These are phyloP conservation scores for Porites lutea DNA, from an alignment of 64 coral and sea anemone species.

Conservation along the genomic window DNA sequence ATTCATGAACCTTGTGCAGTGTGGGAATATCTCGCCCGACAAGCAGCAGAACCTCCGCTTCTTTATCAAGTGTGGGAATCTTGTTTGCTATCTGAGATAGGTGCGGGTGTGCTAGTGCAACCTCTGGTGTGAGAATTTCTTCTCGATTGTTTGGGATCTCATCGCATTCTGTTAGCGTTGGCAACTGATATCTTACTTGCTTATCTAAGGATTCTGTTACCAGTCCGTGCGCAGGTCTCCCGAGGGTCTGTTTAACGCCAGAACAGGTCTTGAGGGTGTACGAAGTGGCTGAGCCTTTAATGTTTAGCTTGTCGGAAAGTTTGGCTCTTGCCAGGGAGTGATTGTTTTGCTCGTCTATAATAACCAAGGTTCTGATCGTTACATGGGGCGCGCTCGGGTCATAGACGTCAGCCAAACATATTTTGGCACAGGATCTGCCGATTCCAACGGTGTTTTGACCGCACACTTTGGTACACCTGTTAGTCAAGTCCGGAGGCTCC, in stretches of 20 bases:
- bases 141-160: background rate
- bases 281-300: slow-evolving; percentile 9
- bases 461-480: background rate
- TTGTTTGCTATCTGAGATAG: background rate
- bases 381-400: background rate
- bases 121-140: slow-evolving; percentile 23
- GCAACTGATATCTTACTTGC: background rate
- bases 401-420: background rate
- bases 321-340: slow-evolving; percentile 11
- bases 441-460: background rate
- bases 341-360: slow-evolving; percentile 44
- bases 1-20: slow-evolving; percentile 1
- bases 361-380: background rate
- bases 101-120: background rate
- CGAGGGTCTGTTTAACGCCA: background rate
- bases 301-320: background rate
- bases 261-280: slow-evolving; percentile 51
- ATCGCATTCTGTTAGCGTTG: slow-evolving; percentile 14
- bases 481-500: background rate
- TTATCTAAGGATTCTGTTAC: background rate
- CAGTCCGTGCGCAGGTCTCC: slow-evolving; percentile 46
- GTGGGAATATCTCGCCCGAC: background rate
- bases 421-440: background rate
- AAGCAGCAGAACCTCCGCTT: background rate
- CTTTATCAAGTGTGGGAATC: background rate